Conservation (phyloP, 2,113 vertebrate species). For the Leucosticte australis region DNA sequence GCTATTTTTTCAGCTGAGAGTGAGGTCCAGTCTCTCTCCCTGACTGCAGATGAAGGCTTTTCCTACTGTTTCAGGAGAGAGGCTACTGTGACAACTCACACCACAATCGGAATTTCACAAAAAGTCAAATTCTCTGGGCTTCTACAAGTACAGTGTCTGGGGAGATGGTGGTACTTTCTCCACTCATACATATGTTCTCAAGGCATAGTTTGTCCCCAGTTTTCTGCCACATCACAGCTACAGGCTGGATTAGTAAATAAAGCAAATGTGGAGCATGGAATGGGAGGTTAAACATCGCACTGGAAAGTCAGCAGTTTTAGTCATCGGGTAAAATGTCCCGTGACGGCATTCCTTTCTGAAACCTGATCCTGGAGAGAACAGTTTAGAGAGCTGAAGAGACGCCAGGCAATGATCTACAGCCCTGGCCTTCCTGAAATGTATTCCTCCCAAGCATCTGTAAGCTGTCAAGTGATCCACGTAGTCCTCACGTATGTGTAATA, state of each 20-base stretch:
- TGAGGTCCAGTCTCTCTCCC: background rate
- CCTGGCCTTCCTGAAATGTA: conserved; percentile 1
- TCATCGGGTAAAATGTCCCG: background rate
- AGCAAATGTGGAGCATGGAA: background rate
- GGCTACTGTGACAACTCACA: background rate
- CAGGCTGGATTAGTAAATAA: conserved; percentile 6
- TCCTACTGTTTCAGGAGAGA: background rate
- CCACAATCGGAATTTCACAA: background rate
- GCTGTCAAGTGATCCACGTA: background rate
- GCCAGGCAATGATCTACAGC: background rate
- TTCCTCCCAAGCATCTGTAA: conserved; percentile 31
- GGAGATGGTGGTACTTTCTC: background rate
- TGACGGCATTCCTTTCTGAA: conserved; percentile 28
- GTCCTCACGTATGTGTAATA: background rate
- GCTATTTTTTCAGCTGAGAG: background rate
- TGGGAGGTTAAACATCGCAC: background rate
- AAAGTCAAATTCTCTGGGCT: background rate
- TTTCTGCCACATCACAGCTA: background rate
- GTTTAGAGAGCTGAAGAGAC: background rate
- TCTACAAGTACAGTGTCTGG: background rate
- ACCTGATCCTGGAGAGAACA: background rate
- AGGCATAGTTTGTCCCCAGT: background rate
- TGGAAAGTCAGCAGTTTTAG: conserved; percentile 45
- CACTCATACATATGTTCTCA: background rate
- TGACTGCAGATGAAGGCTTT: background rate